Evolutionary conservation across 2,888 invertebrate species (phyloP).

Genomic region (Tricholauxania praeusta): DNA sequence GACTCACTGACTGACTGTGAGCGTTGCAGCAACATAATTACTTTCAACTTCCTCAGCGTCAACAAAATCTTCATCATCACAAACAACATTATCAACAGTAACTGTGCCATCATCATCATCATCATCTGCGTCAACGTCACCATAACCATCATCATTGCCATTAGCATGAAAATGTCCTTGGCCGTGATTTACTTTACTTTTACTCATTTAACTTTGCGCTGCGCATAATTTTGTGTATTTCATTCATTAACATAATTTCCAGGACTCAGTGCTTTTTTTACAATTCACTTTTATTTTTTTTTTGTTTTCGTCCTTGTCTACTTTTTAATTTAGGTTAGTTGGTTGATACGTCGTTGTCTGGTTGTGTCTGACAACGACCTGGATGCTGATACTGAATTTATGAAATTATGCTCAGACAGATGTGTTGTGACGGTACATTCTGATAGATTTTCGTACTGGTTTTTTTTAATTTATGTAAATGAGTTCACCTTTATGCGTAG

Average conservation of each 20-base stretch:
- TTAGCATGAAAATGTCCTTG: slow-evolving; percentile 52
- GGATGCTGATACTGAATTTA: neutral
- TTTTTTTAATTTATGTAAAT: slow-evolving; percentile 37
- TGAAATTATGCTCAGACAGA: slow-evolving; percentile 12
- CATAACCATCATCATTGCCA: slow-evolving; percentile 20
- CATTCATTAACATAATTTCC: slow-evolving; percentile 40
- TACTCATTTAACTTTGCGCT: slow-evolving; percentile 29
- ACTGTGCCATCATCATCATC: slow-evolving; percentile 8
- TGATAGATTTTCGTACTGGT: slow-evolving; percentile 15
- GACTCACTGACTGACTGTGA: neutral
- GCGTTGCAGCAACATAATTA: neutral
- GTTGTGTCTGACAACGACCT: slow-evolving; percentile 1
- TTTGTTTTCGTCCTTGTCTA: neutral
- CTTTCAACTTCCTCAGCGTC: neutral
- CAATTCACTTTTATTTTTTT: neutral
- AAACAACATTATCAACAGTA: slow-evolving; percentile 25
- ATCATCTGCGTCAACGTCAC: slow-evolving; percentile 23
- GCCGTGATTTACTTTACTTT: slow-evolving; percentile 55
- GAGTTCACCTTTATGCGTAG: slow-evolving; percentile 25
- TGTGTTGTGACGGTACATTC: slow-evolving; percentile 11
- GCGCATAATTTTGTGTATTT: slow-evolving; percentile 35
- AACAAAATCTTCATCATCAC: slow-evolving; percentile 17
- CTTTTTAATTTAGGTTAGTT: slow-evolving; percentile 26
- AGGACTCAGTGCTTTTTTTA: neutral
- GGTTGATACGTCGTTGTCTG: slow-evolving; percentile 3